These are phyloP conservation scores for Malurus alboscapulatus DNA, from an alignment of 2,113 vertebrate genomes.

Conservation along the genomic window DNA sequence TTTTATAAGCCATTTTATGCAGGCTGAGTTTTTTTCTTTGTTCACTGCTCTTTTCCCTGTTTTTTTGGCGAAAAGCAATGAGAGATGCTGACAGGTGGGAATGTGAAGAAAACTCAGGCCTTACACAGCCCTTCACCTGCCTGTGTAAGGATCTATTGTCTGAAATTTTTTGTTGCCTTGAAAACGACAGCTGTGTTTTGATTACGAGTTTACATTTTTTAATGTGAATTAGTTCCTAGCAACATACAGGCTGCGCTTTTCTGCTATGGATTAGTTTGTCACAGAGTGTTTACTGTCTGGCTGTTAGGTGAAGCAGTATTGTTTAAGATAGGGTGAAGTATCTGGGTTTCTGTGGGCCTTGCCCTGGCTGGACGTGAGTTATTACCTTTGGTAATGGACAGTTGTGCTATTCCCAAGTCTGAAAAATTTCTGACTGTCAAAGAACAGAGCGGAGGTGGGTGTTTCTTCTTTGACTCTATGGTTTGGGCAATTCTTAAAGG, in stretches of 20 bases:
- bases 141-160: not conserved
- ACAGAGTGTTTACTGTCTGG: not conserved
- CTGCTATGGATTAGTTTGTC: not conserved
- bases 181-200: not conserved
- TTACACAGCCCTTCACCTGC: not conserved
- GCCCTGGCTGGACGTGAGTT: not conserved
- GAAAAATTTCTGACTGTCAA: not conserved
- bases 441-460: not conserved
- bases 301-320: not conserved
- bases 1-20: not conserved
- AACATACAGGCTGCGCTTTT: not conserved
- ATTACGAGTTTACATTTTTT: not conserved
- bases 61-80: not conserved
- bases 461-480: not conserved
- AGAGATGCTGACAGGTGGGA: not conserved
- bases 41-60: not conserved
- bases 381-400: not conserved
- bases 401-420: not conserved
- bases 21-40: not conserved
- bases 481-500: not conserved
- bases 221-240: not conserved
- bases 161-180: not conserved
- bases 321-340: rapidly evolving
- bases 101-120: not conserved
- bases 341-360: not conserved